Base-by-base conservation (phyloP, 2,888 invertebrate genomes). In the Tholera decimalis region DNA sequence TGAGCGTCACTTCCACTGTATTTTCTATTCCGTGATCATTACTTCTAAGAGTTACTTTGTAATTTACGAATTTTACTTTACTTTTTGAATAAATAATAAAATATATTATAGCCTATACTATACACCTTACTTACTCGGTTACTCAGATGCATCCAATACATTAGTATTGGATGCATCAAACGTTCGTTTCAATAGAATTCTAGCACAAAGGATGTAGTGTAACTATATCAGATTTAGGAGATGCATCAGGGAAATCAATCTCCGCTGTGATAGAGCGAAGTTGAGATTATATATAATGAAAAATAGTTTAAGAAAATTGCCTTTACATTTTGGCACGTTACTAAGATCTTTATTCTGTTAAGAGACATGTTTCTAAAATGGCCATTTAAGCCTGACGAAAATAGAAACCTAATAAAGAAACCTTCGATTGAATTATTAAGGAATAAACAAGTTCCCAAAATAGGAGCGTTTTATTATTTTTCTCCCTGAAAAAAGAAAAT, bases 171-270 rank as follows among this genome's bases (percentile, higher is more conserved):
- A 47, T 49, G 50, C 46, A 60, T 55, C 54, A 22, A 39, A 30
- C 22, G 24, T 41, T 18, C 44, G 37, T 50, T 63, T 70, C 49
- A 61, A 75, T 50, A 41, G 41, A 35, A 33, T 13, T 28, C 20
- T 15, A 9, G 4, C 7, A 50, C 60, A 57, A 50, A 24, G 41
- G 28, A 39, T 35, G 47, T 22, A n/a, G n/a, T n/a, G n/a, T n/a
- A n/a, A n/a, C n/a, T n/a, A 11, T 49, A 39, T 55, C 49, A 20
- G 39, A 41, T 61, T 55, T 13, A 13, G 28, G 11, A 28, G n/a
- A 50, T 55, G 20, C 22, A n/a, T 62, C 33, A 44, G 28, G 18
- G 22, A 24, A 20, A 51, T 51, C 4, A 49, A 55, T 50, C 44
- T 71, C 37, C 35, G 11, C 26, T 44, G 3, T 15, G 43, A 33